Evolutionary conservation across 1,140 invertebrate genomes (phyloP), one percentile per base, ranked within the genome.

Genomic region (Adoxophyes honmai): DNA sequence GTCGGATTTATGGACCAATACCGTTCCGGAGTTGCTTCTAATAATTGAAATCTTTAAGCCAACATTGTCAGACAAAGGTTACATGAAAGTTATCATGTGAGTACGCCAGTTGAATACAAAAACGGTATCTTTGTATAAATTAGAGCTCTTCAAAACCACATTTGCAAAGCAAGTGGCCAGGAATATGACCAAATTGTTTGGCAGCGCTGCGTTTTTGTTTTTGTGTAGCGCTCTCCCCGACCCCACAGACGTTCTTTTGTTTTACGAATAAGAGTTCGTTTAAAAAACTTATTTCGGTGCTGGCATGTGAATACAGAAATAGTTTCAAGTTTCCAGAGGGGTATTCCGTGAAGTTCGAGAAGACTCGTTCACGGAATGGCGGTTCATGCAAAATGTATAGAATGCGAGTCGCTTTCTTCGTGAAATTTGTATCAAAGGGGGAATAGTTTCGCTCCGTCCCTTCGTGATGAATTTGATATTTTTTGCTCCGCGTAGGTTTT

Each of bases 391-490:
- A 85, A 82, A 81, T 85, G 73, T 82, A 85, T 79, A 59, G 21
- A 28, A 28, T 28, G 52, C 67, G 64, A 64, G 63, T 35, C 37
- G 54, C 57, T 70, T 72, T 70, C 44, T 65, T 75, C 78, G 69
- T 81, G 69, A 81, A 84, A 84, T 79, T 81, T 84, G 78, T 84
- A 81, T 81, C 64, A 72, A 73, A 64, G 58, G 74, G 73, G 65
- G 66, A 73, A 82, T 81, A 81, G 75, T 86, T 80, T 65, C 42
- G 58, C 38, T 67, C 55, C 58, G 62, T 65, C 67, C 72, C 72
- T 60, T 73, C 39, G 44, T 53, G 35, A 67, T 66, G 62, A 62
- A 66, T 71, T 72, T 74, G 75, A 76, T 81, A 81, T 80, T 78
- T 72, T 78, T 73, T 69, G 62, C 34, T 52, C 51, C n/a, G 13